phyloP scores from a whole-genome alignment of 2,113 vertebrate genomes.

The Colossoma macropomum region DNA sequence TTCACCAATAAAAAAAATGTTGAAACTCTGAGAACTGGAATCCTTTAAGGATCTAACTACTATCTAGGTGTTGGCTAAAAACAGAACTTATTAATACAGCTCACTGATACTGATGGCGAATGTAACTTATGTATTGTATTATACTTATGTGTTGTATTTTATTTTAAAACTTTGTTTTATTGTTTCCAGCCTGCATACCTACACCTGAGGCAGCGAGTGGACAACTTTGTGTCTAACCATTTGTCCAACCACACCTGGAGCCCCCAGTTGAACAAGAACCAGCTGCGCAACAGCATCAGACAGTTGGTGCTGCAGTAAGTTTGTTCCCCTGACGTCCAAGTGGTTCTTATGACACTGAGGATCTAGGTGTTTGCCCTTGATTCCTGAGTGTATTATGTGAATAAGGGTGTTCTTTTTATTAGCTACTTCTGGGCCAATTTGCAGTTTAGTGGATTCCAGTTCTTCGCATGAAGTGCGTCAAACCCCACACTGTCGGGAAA shows the following conservation, averaged over 20 bases:
- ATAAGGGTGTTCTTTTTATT: too few relatives aligned
- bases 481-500: too few relatives aligned
- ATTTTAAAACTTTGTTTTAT: not conserved
- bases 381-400: not conserved
- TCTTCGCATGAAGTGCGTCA: too few relatives aligned
- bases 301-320: slow-evolving; percentile 98
- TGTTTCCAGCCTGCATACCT: slow-evolving; percentile 90
- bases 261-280: slow-evolving; percentile 98
- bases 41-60: too few relatives aligned
- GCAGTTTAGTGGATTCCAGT: too few relatives aligned
- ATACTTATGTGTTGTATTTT: not conserved
- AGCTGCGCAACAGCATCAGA: slow-evolving; percentile 95
- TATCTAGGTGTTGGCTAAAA: too few relatives aligned
- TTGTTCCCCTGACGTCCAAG: not conserved
- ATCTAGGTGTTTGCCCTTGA: too few relatives aligned
- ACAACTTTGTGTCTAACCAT: slow-evolving; percentile 98
- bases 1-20: too few relatives aligned
- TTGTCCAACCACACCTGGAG: slow-evolving; percentile 98
- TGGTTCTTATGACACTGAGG: not conserved
- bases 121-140: not conserved
- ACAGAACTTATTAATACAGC: too few relatives aligned
- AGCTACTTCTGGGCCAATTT: too few relatives aligned
- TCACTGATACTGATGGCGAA: too few relatives aligned
- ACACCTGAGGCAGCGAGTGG: slow-evolving; percentile 94
- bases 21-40: too few relatives aligned